Evolutionary conservation across 2,888 invertebrate species (phyloP).

Genomic region (Brenthis daphne): DNA sequence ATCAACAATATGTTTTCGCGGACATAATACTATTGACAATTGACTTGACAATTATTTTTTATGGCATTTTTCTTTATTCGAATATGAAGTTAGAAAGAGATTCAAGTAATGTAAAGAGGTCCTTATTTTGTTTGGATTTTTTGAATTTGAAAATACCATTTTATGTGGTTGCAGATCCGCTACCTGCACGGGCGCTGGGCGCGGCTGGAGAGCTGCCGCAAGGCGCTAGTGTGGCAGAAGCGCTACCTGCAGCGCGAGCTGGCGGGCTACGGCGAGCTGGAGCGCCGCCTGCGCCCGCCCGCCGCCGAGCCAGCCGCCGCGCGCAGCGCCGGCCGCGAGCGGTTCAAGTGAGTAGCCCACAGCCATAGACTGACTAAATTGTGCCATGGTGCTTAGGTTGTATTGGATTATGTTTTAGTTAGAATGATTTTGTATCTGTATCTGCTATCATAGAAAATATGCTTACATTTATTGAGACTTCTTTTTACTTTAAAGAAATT

Average conservation of each 20-base stretch:
- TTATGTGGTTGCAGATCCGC: conserved; percentile 57
- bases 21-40: conserved; percentile 29
- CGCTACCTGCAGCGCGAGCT: conserved; percentile 89
- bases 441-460: too few species aligned
- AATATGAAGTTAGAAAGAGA: conserved; percentile 1
- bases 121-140: background rate
- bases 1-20: conserved; percentile 21
- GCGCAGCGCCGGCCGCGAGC: background rate
- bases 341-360: conserved; percentile 29
- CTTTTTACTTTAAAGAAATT: too few species aligned
- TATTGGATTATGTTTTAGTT: too few species aligned
- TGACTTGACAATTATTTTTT: conserved; percentile 18
- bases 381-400: too few species aligned
- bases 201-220: conserved; percentile 91
- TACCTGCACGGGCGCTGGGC: conserved; percentile 83
- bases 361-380: too few species aligned
- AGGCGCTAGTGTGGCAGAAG: conserved; percentile 95
- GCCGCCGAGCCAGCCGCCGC: conserved; percentile 34
- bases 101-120: background rate
- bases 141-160: background rate
- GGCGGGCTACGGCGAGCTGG: conserved; percentile 77
- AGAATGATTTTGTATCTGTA: too few species aligned
- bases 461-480: too few species aligned
- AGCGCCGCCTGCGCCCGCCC: conserved; percentile 65
- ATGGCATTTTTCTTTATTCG: conserved; percentile 34